Base-by-base conservation (phyloP, 2,888 invertebrate species). In the Synergus umbraculus region DNA sequence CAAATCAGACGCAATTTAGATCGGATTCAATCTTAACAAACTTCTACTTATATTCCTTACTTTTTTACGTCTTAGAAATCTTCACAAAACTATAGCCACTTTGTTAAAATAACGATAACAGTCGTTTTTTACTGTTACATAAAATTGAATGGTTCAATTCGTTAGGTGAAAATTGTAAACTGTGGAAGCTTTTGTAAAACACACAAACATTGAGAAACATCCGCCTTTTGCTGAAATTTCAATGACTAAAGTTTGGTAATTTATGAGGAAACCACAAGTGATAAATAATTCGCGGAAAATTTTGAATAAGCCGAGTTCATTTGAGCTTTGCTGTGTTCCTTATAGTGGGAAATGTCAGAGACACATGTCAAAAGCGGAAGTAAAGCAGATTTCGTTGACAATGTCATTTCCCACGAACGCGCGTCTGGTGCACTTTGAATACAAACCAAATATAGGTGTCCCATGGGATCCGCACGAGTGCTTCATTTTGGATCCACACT, bases 381-480 rank as follows among this genome's bases (percentile, higher is more conserved):
- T 73, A 9, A 73, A 73, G 37, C 73, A 37, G 73, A 73, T 46
- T 49, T 69, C 69, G 46, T 46, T 18, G 81, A 79, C 81, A 85
- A 86, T 82, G 85, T 85, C 84, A 85, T 87, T 86, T 85, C 82
- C 83, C 81, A 83, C 83, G 86, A 87, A 89, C 88, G 87, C 89
- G 85, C 84, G 86, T 86, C 88, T 60, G 82, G 84, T 77, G 79
- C 86, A 87, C 84, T 86, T 82, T 87, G 89, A 89, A 89, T 89
- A 86, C 85, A 88, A 89, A 87, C 86, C 88, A 81, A 86, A 84
- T 81, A 86, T 79, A 73, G 81, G 77, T 78, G 82, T 82, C 85
- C 82, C 82, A 82, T 81, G 85, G 81, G 82, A 60, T 81, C 79
- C 81, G 77, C 81, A 77, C 76, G 78, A 81, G 76, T 79, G 81